phyloP scores from a whole-genome alignment of 2,797 vertebrate species.

The Malurus leucopterus region DNA sequence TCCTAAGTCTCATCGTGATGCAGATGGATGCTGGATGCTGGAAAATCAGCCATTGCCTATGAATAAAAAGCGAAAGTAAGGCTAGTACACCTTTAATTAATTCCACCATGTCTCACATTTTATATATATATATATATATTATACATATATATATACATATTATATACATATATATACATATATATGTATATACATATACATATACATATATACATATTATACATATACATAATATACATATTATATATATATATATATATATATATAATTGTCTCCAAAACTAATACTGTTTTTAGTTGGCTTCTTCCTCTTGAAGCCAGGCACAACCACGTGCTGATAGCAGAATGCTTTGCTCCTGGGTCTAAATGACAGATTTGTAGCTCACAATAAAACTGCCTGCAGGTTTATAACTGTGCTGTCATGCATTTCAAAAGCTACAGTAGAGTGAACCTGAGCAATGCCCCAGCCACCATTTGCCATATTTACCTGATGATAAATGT shows the following conservation, averaged over 20 bases:
- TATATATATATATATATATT: neutral
- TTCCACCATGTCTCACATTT: neutral
- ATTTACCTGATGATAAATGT: constrained; percentile 30
- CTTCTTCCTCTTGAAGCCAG: neutral
- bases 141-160: too few species aligned
- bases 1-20: neutral
- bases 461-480: neutral
- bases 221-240: too few species aligned
- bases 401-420: constrained; percentile 25
- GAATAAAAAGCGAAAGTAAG: neutral
- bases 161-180: neutral
- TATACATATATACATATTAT: neutral
- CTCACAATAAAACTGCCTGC: neutral
- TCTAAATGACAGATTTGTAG: constrained; percentile 13
- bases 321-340: neutral
- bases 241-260: neutral
- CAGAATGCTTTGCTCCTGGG: neutral
- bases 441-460: neutral
- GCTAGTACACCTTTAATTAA: neutral
- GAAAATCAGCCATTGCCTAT: neutral
- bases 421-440: constrained; percentile 26
- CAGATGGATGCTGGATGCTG: too few species aligned
- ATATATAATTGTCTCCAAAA: neutral
- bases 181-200: neutral
- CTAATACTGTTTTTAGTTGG: neutral